Evolutionary conservation across 1,140 invertebrate genomes (phyloP), one percentile per base, ranked within the genome.

Genomic region (Drosophila parvula): DNA sequence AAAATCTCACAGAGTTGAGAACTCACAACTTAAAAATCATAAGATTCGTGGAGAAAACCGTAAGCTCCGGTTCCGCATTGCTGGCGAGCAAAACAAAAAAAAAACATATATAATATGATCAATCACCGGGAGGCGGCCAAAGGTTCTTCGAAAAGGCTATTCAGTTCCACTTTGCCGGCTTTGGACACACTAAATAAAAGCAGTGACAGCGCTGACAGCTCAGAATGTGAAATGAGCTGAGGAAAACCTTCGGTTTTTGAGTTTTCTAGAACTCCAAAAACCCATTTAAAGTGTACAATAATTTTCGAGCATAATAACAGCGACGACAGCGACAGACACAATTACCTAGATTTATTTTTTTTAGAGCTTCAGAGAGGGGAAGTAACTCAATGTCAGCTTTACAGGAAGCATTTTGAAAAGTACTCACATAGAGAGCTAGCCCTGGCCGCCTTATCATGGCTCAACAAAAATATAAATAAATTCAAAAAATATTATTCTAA

Each of bases 51-150:
- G 63, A 32, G 48, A 44, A 44, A 44, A 70, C 73, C 61, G 56
- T 79, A 76, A 75, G 65, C 78, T 76, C 65, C 74, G 75, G 82
- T 85, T 85, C 82, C 82, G 82, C 82, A 86, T 85, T 86, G 82
- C 70, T 86, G 62, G 41, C 44, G 60, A 73, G 68, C 50, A 63
- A 70, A 22, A 22, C 22, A 22, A 22, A 22, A 74, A 59, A 70
- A 48, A 28, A n/a, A 34, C 0, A 10, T 34, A 9, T 32, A 50
- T 50, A n/a, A 56, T 70, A 60, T 74, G 53, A 81, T 69, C 44
- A 57, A 75, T 74, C 51, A 63, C 41, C 22, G 44, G 57, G 36
- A 61, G 18, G 34, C 14, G 43, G 14, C 28, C 50, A n/a, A 40
- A 18, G 28, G 6, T 12, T 58, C 47, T 63, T 67, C 16, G 5